Conservation (phyloP, 1,140 invertebrate species). For the Cataglyphis hispanica region DNA sequence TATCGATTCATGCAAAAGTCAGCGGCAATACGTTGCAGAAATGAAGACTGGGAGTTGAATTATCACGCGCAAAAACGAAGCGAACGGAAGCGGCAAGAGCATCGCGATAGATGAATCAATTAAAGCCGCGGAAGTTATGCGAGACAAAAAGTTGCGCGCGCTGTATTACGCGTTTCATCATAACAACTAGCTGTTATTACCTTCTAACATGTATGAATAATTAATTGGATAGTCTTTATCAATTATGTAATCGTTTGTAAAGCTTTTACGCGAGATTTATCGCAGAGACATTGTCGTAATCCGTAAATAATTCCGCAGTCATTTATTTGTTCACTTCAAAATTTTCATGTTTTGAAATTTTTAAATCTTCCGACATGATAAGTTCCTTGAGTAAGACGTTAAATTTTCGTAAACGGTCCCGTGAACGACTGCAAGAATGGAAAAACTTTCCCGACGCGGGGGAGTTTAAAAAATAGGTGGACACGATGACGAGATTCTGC, state of each 20-base stretch:
- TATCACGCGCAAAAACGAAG: conserved; percentile 42
- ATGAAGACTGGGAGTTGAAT: conserved; percentile 54
- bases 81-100: conserved; percentile 45
- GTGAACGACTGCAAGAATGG: conserved; percentile 72
- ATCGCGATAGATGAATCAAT: conserved; percentile 59
- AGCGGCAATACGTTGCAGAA: conserved; percentile 50
- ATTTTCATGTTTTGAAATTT: neutral
- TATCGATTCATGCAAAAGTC: conserved; percentile 56
- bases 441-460: conserved; percentile 63
- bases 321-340: too few relatives aligned
- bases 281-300: too few relatives aligned
- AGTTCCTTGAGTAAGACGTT: conserved; percentile 30
- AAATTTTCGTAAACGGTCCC: conserved; percentile 66
- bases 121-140: conserved; percentile 45
- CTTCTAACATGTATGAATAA: conserved; percentile 3
- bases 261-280: neutral
- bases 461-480: conserved; percentile 29
- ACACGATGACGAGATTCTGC: conserved; percentile 22
- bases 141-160: conserved; percentile 32
- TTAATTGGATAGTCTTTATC: conserved; percentile 12
- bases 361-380: neutral
- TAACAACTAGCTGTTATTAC: conserved; percentile 29
- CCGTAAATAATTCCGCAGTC: too few relatives aligned
- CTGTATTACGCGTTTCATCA: conserved; percentile 36
- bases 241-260: neutral